Base-by-base conservation (phyloP, 2,797 vertebrate species). In the Morus bassanus region DNA sequence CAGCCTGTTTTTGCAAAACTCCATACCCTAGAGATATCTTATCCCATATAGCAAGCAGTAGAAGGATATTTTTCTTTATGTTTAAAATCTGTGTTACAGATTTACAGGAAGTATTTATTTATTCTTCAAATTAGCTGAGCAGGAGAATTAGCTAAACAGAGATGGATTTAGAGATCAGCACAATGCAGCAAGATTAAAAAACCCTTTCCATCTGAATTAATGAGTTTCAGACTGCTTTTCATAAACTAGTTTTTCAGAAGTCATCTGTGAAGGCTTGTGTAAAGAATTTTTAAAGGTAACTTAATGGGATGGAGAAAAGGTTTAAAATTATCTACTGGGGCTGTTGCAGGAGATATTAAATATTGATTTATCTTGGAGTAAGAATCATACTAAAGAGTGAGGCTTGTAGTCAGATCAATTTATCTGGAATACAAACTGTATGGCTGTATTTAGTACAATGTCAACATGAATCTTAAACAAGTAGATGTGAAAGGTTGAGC, bases 271-370 rank as follows among this genome's bases (percentile, higher is more conserved):
- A 98, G 98, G 97, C 97, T 97, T 96, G 70, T 97, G 96, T 97
- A 98, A 98, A 98, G 97, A 98, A 98, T 98, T 98, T 98, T 98
- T 98, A 98, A 99, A 99, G 98, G 98, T 98, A 99, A 98, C 98
- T 98, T 99, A 99, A 98, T 99, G 98, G 98, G 97, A 98, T 99
- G 98, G 99, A 98, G 98, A 98, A 99, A 98, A 99, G 98, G 98
- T 99, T 96, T 99, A 98, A 99, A 98, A 98, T 98, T 98, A 99
- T 98, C 98, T 98, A 97, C 97, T 97, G 96, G 94, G 96, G 98
- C 98, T 98, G 97, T 99, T 98, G 98, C 97, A 96, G 96, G 95
- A 98, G 98, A 98, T 99, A 99, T 99, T 99, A 99, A 99, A 98
- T 99, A 99, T 98, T 99, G 98, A 99, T 99, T 99, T 99, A 98